phyloP scores from a whole-genome alignment of 2,113 vertebrate species.

The Collichthys lucidus region DNA sequence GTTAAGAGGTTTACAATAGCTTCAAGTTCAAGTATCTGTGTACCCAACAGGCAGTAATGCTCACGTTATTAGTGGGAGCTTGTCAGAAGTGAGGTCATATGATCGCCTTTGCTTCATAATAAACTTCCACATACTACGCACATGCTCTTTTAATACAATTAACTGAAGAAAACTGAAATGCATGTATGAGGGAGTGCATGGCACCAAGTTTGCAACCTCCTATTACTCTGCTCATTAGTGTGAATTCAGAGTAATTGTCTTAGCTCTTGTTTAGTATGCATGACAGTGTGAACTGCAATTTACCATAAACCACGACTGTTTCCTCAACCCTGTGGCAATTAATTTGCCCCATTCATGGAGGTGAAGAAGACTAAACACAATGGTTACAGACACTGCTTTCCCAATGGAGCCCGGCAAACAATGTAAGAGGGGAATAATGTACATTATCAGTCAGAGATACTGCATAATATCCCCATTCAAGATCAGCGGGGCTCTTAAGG shows the following conservation, averaged over 20 bases:
- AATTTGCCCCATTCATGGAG: slow-evolving; percentile 67
- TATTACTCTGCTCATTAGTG: slow-evolving; percentile 62
- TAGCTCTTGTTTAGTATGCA: slow-evolving; percentile 67
- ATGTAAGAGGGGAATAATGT: slow-evolving; percentile 52
- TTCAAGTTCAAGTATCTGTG: slow-evolving; percentile 18
- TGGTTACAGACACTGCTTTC: slow-evolving; percentile 54
- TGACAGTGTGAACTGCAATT: slow-evolving; percentile 38
- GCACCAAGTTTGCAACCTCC: slow-evolving; percentile 35
- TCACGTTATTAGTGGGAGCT: slow-evolving; percentile 3
- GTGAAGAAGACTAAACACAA: slow-evolving; percentile 76
- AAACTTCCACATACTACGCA: neutral
- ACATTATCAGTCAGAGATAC: slow-evolving; percentile 63
- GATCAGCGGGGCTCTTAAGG: slow-evolving; percentile 36
- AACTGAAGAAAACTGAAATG: slow-evolving; percentile 31
- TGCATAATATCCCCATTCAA: slow-evolving; percentile 56
- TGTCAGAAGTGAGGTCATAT: slow-evolving; percentile 33
- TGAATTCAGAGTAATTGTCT: slow-evolving; percentile 67
- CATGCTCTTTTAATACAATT: slow-evolving; percentile 14
- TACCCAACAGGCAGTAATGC: slow-evolving; percentile 16
- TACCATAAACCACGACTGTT: slow-evolving; percentile 69
- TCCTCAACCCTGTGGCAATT: slow-evolving; percentile 73
- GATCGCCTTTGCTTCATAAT: slow-evolving; percentile 5
- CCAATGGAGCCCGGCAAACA: slow-evolving; percentile 67
- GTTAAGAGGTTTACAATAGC: slow-evolving; percentile 35
- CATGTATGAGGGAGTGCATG: slow-evolving; percentile 29